phyloP scores from a whole-genome alignment of 92 coral and sea anemone genomes.

The Hydrozoanthus gracilis region DNA sequence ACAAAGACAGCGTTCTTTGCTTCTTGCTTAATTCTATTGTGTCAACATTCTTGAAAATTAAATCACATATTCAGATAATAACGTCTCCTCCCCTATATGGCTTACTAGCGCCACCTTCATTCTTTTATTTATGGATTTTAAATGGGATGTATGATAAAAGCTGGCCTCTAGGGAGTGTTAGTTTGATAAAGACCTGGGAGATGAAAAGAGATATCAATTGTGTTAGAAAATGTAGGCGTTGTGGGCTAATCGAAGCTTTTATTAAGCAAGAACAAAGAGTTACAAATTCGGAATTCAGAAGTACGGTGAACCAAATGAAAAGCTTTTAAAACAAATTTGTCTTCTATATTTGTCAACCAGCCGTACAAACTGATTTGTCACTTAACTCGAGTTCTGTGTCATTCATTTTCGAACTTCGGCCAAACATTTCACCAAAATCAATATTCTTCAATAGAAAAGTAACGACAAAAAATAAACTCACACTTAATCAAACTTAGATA shows the following conservation, averaged over 20 bases:
- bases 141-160: constrained; percentile 12
- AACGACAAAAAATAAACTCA: not conserved
- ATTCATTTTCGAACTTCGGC: too few species aligned
- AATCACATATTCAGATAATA: constrained; percentile 18
- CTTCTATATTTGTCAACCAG: too few species aligned
- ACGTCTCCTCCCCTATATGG: constrained; percentile 18
- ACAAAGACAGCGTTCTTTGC: constrained; percentile 10
- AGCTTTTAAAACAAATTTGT: not conserved
- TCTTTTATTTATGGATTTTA: constrained; percentile 5
- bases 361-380: too few species aligned
- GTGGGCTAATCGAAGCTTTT: constrained; percentile 12
- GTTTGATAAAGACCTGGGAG: constrained; percentile 10
- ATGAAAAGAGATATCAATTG: constrained; percentile 24
- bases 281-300: not conserved
- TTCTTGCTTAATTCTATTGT: constrained; percentile 12
- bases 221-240: constrained; percentile 15
- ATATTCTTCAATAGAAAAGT: not conserved
- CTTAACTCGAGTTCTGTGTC: too few species aligned
- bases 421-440: not conserved
- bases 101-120: constrained; percentile 26
- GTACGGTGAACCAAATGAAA: not conserved
- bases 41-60: not conserved
- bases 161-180: constrained; percentile 38
- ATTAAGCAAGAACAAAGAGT: not conserved
- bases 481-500: not conserved